Evolutionary conservation across 2,888 invertebrate genomes (phyloP).

Genomic region (Melipona bicolor): DNA sequence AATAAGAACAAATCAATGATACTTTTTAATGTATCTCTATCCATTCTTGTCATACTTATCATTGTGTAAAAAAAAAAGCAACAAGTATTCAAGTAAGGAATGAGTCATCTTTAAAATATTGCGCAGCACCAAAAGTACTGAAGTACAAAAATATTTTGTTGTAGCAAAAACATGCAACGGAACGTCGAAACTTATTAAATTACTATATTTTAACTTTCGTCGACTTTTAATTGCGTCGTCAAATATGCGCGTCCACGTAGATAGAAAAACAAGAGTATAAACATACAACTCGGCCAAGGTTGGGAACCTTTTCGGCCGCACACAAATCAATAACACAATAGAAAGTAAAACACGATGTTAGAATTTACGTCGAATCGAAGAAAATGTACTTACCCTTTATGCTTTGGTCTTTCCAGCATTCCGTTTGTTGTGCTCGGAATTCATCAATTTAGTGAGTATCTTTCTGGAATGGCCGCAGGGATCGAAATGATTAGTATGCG

Average conservation of each 20-base stretch:
- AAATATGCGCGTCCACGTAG: neutral
- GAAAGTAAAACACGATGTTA: neutral
- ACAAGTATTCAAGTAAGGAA: slow-evolving; percentile 41
- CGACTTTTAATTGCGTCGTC: neutral
- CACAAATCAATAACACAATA: slow-evolving; percentile 31
- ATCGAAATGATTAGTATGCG: slow-evolving; percentile 96
- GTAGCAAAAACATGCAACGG: neutral
- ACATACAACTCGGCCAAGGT: slow-evolving; percentile 57
- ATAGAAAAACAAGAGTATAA: slow-evolving; percentile 25
- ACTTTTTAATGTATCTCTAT: neutral
- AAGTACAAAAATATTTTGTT: neutral
- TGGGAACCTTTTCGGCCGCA: slow-evolving; percentile 10
- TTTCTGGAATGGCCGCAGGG: slow-evolving; percentile 97
- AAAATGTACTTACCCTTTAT: slow-evolving; percentile 62
- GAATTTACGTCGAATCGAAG: neutral
- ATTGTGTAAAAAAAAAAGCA: slow-evolving; percentile 8
- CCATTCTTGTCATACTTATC: neutral
- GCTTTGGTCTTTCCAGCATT: slow-evolving; percentile 81
- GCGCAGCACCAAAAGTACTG: slow-evolving; percentile 30
- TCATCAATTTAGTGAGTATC: slow-evolving; percentile 93
- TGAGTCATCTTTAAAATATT: slow-evolving; percentile 54
- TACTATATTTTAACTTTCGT: neutral
- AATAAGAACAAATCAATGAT: neutral
- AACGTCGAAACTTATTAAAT: neutral
- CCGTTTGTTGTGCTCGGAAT: slow-evolving; percentile 93